Percentiles rank a stretch among this genome's conserved stretches.
Conservation (phyloP, 2,113 vertebrate species). For the Perca flavescens region DNA sequence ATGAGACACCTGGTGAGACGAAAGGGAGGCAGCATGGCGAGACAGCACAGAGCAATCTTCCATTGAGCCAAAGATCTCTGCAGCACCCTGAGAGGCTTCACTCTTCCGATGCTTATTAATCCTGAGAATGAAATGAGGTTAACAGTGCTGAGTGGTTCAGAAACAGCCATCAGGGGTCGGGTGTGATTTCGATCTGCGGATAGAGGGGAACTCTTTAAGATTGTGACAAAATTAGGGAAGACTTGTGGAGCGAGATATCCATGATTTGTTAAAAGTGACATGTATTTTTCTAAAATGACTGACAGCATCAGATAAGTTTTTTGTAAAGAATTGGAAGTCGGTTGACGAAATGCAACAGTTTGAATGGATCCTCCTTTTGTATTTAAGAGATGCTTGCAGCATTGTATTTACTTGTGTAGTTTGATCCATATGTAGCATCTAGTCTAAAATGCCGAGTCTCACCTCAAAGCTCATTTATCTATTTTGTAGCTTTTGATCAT, state of each 20-base stretch:
- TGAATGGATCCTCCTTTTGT: not conserved
- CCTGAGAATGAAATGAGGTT: constrained; percentile 56
- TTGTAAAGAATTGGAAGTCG: too few relatives aligned
- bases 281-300: not conserved
- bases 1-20: constrained; percentile 39
- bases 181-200: constrained; percentile 35
- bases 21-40: constrained; percentile 31
- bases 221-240: constrained; percentile 13
- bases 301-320: constrained; percentile 11
- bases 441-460: not conserved
- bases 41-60: constrained; percentile 28
- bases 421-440: not conserved
- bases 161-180: constrained; percentile 3
- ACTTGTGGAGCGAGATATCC: not conserved
- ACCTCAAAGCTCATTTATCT: not conserved
- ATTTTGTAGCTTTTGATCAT: not conserved
- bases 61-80: constrained; percentile 54
- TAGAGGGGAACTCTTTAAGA: constrained; percentile 22
- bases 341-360: not conserved
- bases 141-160: constrained; percentile 49
- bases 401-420: not conserved
- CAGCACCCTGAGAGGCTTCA: constrained; percentile 43
- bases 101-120: constrained; percentile 56
- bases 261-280: not conserved
- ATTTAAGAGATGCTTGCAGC: not conserved